Evolutionary conservation across 2,888 invertebrate genomes (phyloP).

Genomic region (Tipula helvola): DNA sequence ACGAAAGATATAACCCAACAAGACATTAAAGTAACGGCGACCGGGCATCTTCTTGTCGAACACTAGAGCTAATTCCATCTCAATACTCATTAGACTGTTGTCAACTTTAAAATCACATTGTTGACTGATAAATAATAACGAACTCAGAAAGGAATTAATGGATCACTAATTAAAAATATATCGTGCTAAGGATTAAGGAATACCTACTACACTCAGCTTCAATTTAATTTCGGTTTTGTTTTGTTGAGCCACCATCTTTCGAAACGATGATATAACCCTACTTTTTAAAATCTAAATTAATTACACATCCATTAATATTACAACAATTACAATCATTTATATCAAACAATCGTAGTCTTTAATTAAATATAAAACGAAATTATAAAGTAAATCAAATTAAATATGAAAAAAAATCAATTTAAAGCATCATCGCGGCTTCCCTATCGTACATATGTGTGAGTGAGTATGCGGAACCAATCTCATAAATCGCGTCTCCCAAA

Average conservation of each 20-base stretch:
- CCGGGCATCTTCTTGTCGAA: too few relatives aligned
- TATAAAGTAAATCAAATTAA: not conserved
- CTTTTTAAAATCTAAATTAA: not conserved
- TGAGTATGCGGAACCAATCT: not conserved
- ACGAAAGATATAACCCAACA: too few relatives aligned
- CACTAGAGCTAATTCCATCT: too few relatives aligned
- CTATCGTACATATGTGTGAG: constrained; percentile 22
- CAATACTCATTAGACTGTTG: too few relatives aligned
- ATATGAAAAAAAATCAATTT: not conserved
- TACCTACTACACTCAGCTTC: too few relatives aligned
- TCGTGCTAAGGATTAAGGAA: too few relatives aligned
- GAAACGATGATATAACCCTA: not conserved
- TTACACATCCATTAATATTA: not conserved
- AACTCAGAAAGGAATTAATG: too few relatives aligned
- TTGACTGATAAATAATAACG: too few relatives aligned
- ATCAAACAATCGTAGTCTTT: not conserved
- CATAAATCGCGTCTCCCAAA: not conserved
- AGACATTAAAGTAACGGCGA: too few relatives aligned
- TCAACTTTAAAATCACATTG: too few relatives aligned
- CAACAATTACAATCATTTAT: not conserved
- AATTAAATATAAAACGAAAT: not conserved
- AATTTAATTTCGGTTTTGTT: not conserved
- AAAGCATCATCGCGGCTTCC: not conserved
- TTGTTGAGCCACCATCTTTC: not conserved
- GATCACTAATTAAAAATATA: too few relatives aligned